phyloP scores from a whole-genome alignment of 2,888 invertebrate species.

The Silvanus unidentatus region DNA sequence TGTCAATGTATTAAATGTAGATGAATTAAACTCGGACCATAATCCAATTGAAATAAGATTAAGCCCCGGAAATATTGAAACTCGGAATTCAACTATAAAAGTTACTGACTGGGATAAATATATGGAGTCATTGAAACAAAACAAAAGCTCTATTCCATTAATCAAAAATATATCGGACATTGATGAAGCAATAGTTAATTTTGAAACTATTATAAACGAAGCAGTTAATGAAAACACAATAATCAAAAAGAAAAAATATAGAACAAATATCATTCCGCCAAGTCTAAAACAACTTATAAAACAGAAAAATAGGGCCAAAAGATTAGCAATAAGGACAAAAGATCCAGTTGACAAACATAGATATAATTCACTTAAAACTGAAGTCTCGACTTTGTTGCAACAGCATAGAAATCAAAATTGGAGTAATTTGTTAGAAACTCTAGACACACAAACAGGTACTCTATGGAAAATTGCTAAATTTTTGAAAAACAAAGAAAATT shows the following conservation, averaged over 20 bases:
- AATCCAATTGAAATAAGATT: neutral
- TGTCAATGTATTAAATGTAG: too few species aligned
- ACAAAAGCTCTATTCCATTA: neutral
- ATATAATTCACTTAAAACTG: neutral
- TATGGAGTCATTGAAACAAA: neutral
- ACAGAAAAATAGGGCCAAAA: slow-evolving; percentile 2
- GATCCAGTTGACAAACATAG: neutral
- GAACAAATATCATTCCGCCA: slow-evolving; percentile 2
- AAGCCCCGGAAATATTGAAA: neutral
- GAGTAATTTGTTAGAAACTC: neutral
- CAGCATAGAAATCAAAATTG: neutral
- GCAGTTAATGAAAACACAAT: neutral
- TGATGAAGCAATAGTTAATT: neutral
- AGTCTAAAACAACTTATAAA: neutral
- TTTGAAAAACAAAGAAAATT: neutral
- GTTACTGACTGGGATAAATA: slow-evolving; percentile 1
- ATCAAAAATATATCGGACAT: neutral
- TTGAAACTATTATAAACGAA: neutral
- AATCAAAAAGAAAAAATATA: neutral
- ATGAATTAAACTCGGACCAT: slow-evolving; percentile 2
- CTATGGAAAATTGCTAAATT: slow-evolving; percentile 3
- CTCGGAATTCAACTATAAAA: neutral
- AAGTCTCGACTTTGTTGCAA: neutral
- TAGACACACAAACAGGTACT: neutral
- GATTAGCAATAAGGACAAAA: neutral